Evolutionary conservation across 2,888 invertebrate species (phyloP).

Genomic region (Lasioglossum lativentre): DNA sequence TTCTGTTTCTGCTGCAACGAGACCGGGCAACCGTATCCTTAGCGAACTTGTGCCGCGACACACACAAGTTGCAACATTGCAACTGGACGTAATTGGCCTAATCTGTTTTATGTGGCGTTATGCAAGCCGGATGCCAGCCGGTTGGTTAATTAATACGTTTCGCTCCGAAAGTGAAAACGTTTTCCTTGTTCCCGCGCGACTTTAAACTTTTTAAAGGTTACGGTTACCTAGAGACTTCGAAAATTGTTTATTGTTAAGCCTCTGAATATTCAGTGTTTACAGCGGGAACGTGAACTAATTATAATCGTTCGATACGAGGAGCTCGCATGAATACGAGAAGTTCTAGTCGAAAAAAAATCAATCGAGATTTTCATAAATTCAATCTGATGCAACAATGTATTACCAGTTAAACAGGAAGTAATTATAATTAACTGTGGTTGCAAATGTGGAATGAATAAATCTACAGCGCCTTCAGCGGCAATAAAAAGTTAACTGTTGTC

Average conservation of each 20-base stretch:
- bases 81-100: conserved; percentile 60
- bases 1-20: not conserved
- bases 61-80: conserved; percentile 39
- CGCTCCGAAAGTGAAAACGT: conserved; percentile 42
- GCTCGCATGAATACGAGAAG: not conserved
- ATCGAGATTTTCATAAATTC: not conserved
- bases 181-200: not conserved
- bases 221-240: not conserved
- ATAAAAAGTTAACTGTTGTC: not conserved
- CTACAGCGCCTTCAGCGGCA: not conserved
- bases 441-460: not conserved
- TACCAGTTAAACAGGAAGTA: not conserved
- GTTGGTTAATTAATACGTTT: conserved; percentile 51
- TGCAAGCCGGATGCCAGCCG: conserved; percentile 38
- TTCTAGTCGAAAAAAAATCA: too few relatives aligned
- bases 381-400: not conserved
- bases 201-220: not conserved
- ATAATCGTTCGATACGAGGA: not conserved
- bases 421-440: not conserved
- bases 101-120: conserved; percentile 40
- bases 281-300: not conserved
- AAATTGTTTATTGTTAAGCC: not conserved
- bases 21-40: not conserved
- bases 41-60: conserved; percentile 24
- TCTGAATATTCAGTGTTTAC: not conserved